phyloP scores from a whole-genome alignment of 2,113 vertebrate genomes.

The Numenius arquata region DNA sequence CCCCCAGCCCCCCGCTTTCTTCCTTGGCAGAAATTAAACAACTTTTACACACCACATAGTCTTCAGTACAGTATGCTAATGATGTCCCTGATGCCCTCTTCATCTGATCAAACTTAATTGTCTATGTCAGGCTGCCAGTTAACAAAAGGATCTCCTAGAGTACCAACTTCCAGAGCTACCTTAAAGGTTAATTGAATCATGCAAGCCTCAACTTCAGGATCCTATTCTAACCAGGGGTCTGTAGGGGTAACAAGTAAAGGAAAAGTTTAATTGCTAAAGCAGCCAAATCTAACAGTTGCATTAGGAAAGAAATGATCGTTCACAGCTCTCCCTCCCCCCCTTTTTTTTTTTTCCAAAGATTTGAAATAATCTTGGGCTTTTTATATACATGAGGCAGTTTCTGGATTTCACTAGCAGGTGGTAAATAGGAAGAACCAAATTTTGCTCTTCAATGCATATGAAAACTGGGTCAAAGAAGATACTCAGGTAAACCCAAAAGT shows the following conservation, averaged over 20 bases:
- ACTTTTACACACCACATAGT: slow-evolving; percentile 75
- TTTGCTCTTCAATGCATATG: fast-evolving
- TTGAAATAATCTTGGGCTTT: slow-evolving; percentile 16
- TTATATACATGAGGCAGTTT: neutral
- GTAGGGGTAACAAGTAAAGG: slow-evolving; percentile 62
- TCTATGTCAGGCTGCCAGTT: slow-evolving; percentile 84
- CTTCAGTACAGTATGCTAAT: slow-evolving; percentile 81
- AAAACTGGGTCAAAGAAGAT: neutral
- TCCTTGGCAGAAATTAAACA: slow-evolving; percentile 78
- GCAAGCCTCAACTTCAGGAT: slow-evolving; percentile 68
- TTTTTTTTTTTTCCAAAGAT: neutral
- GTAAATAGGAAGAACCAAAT: neutral
- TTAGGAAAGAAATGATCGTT: slow-evolving; percentile 41
- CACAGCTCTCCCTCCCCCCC: neutral
- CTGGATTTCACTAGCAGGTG: neutral
- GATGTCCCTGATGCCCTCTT: slow-evolving; percentile 77
- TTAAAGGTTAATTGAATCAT: slow-evolving; percentile 86
- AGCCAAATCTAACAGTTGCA: slow-evolving; percentile 10
- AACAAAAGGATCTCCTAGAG: slow-evolving; percentile 73
- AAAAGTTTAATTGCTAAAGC: slow-evolving; percentile 58
- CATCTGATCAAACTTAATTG: slow-evolving; percentile 83
- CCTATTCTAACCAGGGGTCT: slow-evolving; percentile 63
- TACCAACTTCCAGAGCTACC: slow-evolving; percentile 78
- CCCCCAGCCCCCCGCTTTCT: slow-evolving; percentile 58
- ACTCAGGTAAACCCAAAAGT: neutral